Conservation (phyloP, 2,888 invertebrate species). For the Heterodera filipjevi region DNA sequence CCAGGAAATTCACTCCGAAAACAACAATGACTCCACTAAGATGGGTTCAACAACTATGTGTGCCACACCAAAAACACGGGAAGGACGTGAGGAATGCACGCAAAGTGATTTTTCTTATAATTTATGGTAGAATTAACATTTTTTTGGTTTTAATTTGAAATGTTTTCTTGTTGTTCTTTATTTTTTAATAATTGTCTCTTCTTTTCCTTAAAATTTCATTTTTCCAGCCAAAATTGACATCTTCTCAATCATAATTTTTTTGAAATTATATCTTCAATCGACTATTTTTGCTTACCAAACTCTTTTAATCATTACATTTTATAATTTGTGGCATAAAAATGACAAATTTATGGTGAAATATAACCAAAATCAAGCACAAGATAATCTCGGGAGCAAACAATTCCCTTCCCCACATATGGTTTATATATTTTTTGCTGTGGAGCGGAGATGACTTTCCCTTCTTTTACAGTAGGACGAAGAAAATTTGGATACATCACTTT, state of each 20-base stretch:
- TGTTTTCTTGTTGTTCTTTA: background rate
- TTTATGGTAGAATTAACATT: no score
- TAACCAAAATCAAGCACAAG: conserved; percentile 15
- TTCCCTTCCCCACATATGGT: conserved; percentile 16
- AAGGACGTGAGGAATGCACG: background rate
- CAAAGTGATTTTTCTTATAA: background rate
- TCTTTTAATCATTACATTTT: no score
- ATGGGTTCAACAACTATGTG: no score
- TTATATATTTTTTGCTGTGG: conserved; percentile 13
- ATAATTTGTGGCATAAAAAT: background rate
- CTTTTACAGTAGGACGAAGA: conserved; percentile 8
- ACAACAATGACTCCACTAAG: no score
- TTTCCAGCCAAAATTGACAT: no score
- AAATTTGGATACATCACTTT: conserved; percentile 8
- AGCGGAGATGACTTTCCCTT: background rate
- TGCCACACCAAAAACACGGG: no score
- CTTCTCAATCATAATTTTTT: no score
- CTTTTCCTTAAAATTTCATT: background rate
- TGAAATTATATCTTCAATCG: no score
- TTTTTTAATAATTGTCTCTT: background rate
- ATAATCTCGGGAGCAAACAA: background rate
- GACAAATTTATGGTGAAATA: background rate
- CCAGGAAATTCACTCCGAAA: background rate
- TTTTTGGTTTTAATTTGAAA: no score
- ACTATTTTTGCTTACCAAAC: no score